Evolutionary conservation across 92 coral and sea anemone species (phyloP).

Genomic region (Epizoanthus fatuus): DNA sequence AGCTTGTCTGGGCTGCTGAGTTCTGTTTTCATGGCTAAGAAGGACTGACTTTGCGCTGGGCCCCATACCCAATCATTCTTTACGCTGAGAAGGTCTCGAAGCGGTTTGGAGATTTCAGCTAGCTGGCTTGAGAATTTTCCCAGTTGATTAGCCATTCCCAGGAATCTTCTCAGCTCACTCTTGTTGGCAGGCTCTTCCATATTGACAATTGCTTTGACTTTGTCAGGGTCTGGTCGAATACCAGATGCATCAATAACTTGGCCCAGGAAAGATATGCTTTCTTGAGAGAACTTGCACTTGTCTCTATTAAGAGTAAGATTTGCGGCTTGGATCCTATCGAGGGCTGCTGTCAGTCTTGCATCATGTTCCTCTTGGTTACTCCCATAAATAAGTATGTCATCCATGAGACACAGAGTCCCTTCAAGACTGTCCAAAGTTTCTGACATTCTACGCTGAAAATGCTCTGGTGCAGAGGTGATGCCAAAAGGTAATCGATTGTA

Average conservation of each 20-base stretch:
- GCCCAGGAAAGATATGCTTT: constrained; percentile 54
- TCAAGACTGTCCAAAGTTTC: constrained; percentile 38
- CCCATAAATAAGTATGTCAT: constrained; percentile 53
- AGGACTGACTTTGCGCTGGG: constrained; percentile 28
- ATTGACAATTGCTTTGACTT: constrained; percentile 57
- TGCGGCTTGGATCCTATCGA: constrained; percentile 25
- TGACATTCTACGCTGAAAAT: constrained; percentile 54
- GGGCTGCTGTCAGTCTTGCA: constrained; percentile 47
- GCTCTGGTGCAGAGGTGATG: constrained; percentile 59
- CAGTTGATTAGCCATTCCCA: constrained; percentile 59
- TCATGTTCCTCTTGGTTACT: constrained; percentile 62
- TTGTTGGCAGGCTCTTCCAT: constrained; percentile 57
- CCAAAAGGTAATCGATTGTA: constrained; percentile 54
- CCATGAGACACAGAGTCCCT: constrained; percentile 61
- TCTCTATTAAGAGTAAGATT: constrained; percentile 61
- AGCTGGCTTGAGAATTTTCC: constrained; percentile 31
- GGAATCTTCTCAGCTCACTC: constrained; percentile 46
- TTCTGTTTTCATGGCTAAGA: constrained; percentile 29
- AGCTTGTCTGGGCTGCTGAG: constrained; percentile 10
- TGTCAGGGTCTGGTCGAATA: constrained; percentile 59
- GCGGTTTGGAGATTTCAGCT: constrained; percentile 21
- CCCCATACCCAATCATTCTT: constrained; percentile 27
- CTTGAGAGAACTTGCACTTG: constrained; percentile 61
- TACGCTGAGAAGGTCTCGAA: constrained; percentile 24
- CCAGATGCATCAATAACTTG: constrained; percentile 50